Percentiles rank a stretch among this genome's conserved stretches.
Evolutionary conservation across 2,797 vertebrate species (phyloP).

Genomic region (Notolepis coatsorum): DNA sequence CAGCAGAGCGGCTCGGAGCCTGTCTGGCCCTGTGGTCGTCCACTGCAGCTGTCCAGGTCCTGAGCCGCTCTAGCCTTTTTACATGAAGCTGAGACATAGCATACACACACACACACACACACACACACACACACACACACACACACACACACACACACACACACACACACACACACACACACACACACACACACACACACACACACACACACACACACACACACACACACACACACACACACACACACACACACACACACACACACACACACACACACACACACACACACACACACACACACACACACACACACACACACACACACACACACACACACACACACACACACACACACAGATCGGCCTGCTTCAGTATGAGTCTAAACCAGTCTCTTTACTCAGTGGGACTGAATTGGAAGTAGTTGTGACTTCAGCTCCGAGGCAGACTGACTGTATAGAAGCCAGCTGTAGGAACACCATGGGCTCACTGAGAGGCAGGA

Average conservation of each 20-base stretch:
- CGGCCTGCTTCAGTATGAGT: slow-evolving; percentile 25
- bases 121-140: background rate
- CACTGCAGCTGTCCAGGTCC: slow-evolving; percentile 72
- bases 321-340: slow-evolving; percentile 11
- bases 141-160: background rate
- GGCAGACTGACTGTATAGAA: slow-evolving; percentile 26
- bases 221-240: no score
- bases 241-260: no score
- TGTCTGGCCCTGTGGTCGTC: slow-evolving; percentile 43
- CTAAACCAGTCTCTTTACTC: slow-evolving; percentile 14
- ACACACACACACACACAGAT: slow-evolving; percentile 3
- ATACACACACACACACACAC: no score
- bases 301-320: background rate
- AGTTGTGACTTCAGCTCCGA: slow-evolving; percentile 28
- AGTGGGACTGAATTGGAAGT: background rate
- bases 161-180: background rate
- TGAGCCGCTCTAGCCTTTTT: background rate
- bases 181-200: background rate
- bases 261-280: background rate
- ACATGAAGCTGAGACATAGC: no score
- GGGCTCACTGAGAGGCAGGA: slow-evolving; percentile 52
- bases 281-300: background rate
- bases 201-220: no score
- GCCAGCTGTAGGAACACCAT: slow-evolving; percentile 47
- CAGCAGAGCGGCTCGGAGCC: slow-evolving; percentile 65